These are phyloP conservation scores for Coelopa pilipes DNA, from an alignment of 2,888 invertebrate species.

Conservation along the genomic window DNA sequence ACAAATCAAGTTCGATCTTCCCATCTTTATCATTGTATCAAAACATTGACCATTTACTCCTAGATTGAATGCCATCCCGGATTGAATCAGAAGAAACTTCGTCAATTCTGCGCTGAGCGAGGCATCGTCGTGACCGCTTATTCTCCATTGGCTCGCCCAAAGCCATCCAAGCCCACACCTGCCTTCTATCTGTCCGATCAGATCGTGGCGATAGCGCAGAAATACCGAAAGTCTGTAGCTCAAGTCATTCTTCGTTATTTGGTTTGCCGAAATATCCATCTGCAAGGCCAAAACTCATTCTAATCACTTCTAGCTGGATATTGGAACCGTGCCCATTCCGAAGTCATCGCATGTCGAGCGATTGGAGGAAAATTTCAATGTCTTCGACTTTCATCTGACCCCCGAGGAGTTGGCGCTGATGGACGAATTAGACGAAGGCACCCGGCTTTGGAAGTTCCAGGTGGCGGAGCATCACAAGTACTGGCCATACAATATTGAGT, in stretches of 20 bases:
- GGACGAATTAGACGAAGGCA: constrained; percentile 66
- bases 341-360: constrained; percentile 69
- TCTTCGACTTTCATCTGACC: constrained; percentile 70
- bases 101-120: constrained; percentile 73
- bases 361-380: constrained; percentile 68
- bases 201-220: constrained; percentile 69
- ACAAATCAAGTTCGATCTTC: constrained; percentile 69
- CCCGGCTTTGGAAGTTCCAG: constrained; percentile 52
- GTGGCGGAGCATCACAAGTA: constrained; percentile 50
- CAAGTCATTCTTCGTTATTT: constrained; percentile 75
- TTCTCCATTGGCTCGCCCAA: constrained; percentile 77
- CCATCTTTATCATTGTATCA: background rate
- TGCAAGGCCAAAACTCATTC: background rate
- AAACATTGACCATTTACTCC: background rate
- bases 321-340: constrained; percentile 70
- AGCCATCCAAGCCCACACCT: constrained; percentile 64
- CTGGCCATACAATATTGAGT: constrained; percentile 52
- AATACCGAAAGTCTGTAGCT: constrained; percentile 73
- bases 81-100: constrained; percentile 77
- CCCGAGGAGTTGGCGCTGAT: constrained; percentile 67
- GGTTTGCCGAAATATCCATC: constrained; percentile 60
- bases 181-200: constrained; percentile 67
- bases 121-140: constrained; percentile 76
- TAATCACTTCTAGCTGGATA: constrained; percentile 65
- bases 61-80: constrained; percentile 70